phyloP scores from a whole-genome alignment of 2,797 vertebrate genomes.

The Gorsachius magnificus region DNA sequence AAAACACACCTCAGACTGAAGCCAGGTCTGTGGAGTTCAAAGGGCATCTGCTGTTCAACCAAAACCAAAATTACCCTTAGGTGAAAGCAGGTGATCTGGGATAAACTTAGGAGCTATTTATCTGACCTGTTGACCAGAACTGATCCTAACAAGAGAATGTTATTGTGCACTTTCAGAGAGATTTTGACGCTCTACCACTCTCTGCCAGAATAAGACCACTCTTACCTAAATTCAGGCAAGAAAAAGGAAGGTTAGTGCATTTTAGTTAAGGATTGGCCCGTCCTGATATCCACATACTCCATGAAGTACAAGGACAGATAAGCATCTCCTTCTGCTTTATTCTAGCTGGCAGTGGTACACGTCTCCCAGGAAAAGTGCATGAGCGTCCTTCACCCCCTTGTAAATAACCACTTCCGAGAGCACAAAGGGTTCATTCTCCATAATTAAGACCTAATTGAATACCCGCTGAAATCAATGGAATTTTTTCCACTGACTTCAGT shows the following conservation, averaged over 20 bases:
- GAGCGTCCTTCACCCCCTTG: neutral
- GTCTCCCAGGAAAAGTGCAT: neutral
- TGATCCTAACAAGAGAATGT: neutral
- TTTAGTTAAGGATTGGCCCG: neutral
- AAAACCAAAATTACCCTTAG: neutral
- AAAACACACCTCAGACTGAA: neutral
- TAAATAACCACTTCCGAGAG: neutral
- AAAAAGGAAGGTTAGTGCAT: neutral
- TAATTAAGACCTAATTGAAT: conserved; percentile 55
- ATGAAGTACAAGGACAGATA: neutral
- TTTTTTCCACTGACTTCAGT: conserved; percentile 10
- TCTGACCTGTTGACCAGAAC: neutral
- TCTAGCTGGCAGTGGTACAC: neutral
- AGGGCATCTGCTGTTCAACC: neutral
- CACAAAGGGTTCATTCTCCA: conserved; percentile 15
- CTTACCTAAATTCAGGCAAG: neutral
- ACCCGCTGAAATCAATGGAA: conserved; percentile 4
- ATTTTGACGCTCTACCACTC: neutral
- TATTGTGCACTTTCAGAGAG: neutral
- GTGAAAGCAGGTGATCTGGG: neutral
- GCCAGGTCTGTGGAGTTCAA: neutral
- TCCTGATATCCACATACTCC: neutral
- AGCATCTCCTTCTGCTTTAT: neutral
- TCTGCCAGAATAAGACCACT: neutral
- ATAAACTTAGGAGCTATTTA: neutral